Evolutionary conservation across 92 coral and sea anemone genomes (phyloP).

Genomic region (Ricordea florida): DNA sequence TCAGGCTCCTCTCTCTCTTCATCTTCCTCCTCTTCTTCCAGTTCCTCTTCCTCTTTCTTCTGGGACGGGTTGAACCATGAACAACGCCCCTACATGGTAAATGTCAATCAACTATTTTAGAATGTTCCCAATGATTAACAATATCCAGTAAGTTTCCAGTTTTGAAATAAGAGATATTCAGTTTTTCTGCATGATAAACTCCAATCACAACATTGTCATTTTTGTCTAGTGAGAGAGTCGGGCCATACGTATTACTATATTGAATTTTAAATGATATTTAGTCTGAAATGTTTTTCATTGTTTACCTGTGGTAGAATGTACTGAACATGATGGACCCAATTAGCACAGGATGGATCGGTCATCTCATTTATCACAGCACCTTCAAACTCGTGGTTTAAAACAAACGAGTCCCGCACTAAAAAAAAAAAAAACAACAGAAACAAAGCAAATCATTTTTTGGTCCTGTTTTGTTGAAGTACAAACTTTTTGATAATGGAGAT

Average conservation of each 20-base stretch:
- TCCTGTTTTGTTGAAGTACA: too few species aligned
- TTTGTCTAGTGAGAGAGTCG: too few species aligned
- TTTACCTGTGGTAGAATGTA: conserved; percentile 92
- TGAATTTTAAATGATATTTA: neutral
- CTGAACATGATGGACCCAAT: conserved; percentile 99
- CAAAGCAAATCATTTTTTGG: too few species aligned
- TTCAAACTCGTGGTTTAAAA: conserved; percentile 94
- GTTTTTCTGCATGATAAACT: too few species aligned
- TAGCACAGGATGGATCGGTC: conserved; percentile 88
- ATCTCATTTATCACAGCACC: conserved; percentile 84
- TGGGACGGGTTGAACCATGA: conserved; percentile 92
- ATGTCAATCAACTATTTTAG: neutral
- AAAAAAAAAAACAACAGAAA: neutral
- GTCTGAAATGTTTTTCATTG: neutral
- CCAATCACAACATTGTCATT: too few species aligned
- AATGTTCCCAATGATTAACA: too few species aligned
- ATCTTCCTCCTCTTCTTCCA: conserved; percentile 98
- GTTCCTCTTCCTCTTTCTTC: conserved; percentile 92
- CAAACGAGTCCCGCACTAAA: conserved; percentile 91
- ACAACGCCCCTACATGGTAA: conserved; percentile 82
- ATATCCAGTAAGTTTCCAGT: too few species aligned
- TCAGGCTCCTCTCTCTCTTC: conserved; percentile 99
- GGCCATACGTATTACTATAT: too few species aligned
- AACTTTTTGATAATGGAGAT: too few species aligned
- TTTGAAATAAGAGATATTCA: too few species aligned